A percentile compares a stretch with the other conserved stretches of the same genome.
phyloP scores from a whole-genome alignment of 2,113 vertebrate species.

The Cynoglossus semilaevis region DNA sequence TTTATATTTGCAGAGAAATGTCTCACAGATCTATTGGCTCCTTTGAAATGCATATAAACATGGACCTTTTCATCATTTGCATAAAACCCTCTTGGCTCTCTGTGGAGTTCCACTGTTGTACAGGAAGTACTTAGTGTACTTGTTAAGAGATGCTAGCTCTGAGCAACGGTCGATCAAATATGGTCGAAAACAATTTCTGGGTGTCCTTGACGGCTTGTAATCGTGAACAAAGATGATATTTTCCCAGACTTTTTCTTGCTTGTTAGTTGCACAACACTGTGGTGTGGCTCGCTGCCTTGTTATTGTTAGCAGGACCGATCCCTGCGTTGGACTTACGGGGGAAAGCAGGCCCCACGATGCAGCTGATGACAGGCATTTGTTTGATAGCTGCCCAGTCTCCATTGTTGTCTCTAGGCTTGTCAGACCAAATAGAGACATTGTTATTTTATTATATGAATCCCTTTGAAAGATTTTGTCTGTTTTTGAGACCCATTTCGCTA shows the following conservation, averaged over 20 bases:
- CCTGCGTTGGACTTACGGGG: slow-evolving; percentile 19
- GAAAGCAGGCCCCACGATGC: slow-evolving; percentile 26
- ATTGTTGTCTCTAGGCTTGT: slow-evolving; percentile 26
- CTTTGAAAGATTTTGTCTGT: slow-evolving; percentile 16
- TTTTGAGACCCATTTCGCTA: background rate
- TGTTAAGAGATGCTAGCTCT: slow-evolving; percentile 22
- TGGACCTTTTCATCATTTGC: slow-evolving; percentile 31
- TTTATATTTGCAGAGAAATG: slow-evolving; percentile 59
- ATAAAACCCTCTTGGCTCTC: slow-evolving; percentile 29
- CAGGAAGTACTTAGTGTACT: slow-evolving; percentile 27
- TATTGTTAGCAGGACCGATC: slow-evolving; percentile 49
- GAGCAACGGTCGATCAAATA: slow-evolving; percentile 51
- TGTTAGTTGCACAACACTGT: slow-evolving; percentile 63
- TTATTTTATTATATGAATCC: slow-evolving; percentile 23
- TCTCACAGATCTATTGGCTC: slow-evolving; percentile 58
- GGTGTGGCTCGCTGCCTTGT: slow-evolving; percentile 63
- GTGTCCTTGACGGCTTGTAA: slow-evolving; percentile 40
- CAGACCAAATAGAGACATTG: slow-evolving; percentile 25
- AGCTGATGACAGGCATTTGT: slow-evolving; percentile 42
- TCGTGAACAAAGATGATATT: slow-evolving; percentile 39
- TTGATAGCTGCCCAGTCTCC: slow-evolving; percentile 33
- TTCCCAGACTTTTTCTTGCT: slow-evolving; percentile 42
- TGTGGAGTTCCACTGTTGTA: slow-evolving; percentile 36
- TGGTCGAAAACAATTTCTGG: slow-evolving; percentile 30
- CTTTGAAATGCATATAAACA: slow-evolving; percentile 64